Conservation (phyloP, 92 coral and sea anemone genomes). For the Paramuricea clavata region DNA sequence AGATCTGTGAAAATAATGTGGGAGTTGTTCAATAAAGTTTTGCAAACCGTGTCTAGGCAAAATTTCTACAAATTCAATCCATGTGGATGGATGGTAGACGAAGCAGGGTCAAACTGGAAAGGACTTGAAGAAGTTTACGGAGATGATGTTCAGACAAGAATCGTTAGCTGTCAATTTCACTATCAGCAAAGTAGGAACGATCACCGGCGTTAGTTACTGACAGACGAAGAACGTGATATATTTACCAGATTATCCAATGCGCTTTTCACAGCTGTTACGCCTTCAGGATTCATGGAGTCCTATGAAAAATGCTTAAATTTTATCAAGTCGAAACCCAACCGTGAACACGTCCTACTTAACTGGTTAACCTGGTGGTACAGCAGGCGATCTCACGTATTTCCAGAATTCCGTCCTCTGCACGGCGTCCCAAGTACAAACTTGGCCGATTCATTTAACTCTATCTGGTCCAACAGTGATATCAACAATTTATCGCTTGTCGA, state of each 20-base stretch:
- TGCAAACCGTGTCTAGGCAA: not conserved
- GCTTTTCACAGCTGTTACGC: conserved; percentile 18
- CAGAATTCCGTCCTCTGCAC: conserved; percentile 1
- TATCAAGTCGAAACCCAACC: not conserved
- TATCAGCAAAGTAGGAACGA: conserved; percentile 11
- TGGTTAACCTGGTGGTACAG: conserved; percentile 2
- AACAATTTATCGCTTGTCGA: not conserved
- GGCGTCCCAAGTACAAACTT: conserved; percentile 1
- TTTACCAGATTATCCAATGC: conserved; percentile 4
- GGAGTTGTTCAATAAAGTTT: conserved; percentile 15
- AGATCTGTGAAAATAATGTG: conserved; percentile 15
- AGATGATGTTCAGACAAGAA: not conserved
- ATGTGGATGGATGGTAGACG: not conserved
- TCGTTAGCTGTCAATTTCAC: conserved; percentile 3
- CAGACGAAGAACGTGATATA: not conserved
- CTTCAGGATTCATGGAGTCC: not conserved
- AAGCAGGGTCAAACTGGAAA: conserved; percentile 11
- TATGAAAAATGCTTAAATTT: conserved; percentile 12
- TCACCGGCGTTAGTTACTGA: not conserved
- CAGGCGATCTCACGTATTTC: not conserved
- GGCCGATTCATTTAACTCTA: not conserved
- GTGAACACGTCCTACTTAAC: not conserved
- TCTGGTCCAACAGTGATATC: conserved; percentile 7
- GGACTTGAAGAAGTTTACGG: conserved; percentile 3
- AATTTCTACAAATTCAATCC: not conserved